phyloP scores from a whole-genome alignment of 2,888 invertebrate genomes.

The Hipparchia semele region DNA sequence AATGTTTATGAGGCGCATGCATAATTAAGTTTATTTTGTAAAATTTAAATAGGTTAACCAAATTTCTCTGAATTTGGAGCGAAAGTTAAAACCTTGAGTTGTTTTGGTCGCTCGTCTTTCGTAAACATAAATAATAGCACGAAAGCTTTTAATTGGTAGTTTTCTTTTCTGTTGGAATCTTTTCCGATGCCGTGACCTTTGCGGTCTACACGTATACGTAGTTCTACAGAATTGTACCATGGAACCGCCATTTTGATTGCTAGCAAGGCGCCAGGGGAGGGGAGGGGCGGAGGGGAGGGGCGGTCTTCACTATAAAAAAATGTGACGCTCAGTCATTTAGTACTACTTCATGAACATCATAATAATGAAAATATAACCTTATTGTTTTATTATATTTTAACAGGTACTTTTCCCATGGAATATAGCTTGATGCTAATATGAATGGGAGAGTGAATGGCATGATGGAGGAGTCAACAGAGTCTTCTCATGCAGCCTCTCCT shows the following conservation, averaged over 20 bases:
- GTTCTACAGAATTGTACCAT: conserved; percentile 63
- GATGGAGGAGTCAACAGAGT: conserved; percentile 65
- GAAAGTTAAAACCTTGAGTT: conserved; percentile 39
- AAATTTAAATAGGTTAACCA: conserved; percentile 40
- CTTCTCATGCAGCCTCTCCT: conserved; percentile 37
- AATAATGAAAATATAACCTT: conserved; percentile 57
- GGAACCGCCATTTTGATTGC: conserved; percentile 80
- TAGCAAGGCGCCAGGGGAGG: conserved; percentile 70
- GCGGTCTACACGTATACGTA: conserved; percentile 62
- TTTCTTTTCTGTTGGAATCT: conserved; percentile 18
- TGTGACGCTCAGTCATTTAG: conserved; percentile 62
- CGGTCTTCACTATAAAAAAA: conserved; percentile 64
- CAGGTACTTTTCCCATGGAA: conserved; percentile 65
- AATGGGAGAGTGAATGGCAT: conserved; percentile 69
- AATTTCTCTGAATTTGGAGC: conserved; percentile 39
- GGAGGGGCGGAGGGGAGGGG: conserved; percentile 59
- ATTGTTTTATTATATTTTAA: conserved; percentile 53
- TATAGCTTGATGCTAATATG: conserved; percentile 61
- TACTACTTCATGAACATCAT: conserved; percentile 52
- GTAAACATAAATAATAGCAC: conserved; percentile 15
- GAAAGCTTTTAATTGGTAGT: not conserved
- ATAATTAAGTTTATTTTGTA: not conserved
- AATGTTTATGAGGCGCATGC: not conserved
- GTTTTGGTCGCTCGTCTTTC: conserved; percentile 29
- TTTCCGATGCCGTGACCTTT: conserved; percentile 50